Conservation (phyloP, 2,888 invertebrate genomes). For the Lycophotia porphyrea region DNA sequence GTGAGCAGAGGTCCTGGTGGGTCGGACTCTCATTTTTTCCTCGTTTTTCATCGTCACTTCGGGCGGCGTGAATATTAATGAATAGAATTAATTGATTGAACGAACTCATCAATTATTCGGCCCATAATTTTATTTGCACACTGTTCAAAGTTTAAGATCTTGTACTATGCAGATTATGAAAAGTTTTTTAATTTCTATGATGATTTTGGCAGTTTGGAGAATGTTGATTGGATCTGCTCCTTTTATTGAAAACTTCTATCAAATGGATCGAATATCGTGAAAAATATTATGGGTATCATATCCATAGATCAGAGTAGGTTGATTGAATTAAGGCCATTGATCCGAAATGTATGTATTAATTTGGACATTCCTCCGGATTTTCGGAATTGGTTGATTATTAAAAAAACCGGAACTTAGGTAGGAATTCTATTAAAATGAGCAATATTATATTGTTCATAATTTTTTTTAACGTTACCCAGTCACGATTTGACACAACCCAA, state of each 20-base stretch:
- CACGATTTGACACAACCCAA: no score
- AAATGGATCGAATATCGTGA: neutral
- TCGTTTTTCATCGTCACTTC: constrained; percentile 66
- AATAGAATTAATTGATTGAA: constrained; percentile 75
- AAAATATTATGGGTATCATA: neutral
- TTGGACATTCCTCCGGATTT: no score
- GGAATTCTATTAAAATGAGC: no score
- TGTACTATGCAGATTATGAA: constrained; percentile 65
- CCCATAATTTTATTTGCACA: constrained; percentile 73
- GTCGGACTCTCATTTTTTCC: constrained; percentile 56
- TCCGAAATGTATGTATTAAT: no score
- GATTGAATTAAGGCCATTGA: no score
- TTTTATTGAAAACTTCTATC: constrained; percentile 22
- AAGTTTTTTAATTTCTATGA: constrained; percentile 64
- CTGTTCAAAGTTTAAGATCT: constrained; percentile 64
- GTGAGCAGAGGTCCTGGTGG: constrained; percentile 35
- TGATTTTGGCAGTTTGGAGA: constrained; percentile 43
- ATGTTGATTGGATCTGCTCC: constrained; percentile 45
- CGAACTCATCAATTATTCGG: constrained; percentile 75
- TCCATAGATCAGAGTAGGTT: no score
- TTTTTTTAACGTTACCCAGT: no score
- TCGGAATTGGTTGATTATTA: no score
- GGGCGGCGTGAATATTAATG: constrained; percentile 73
- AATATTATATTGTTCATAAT: no score
- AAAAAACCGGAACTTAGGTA: no score